These are phyloP conservation scores for Diadumene lineata DNA, from an alignment of 92 coral and sea anemone species.

Conservation along the genomic window DNA sequence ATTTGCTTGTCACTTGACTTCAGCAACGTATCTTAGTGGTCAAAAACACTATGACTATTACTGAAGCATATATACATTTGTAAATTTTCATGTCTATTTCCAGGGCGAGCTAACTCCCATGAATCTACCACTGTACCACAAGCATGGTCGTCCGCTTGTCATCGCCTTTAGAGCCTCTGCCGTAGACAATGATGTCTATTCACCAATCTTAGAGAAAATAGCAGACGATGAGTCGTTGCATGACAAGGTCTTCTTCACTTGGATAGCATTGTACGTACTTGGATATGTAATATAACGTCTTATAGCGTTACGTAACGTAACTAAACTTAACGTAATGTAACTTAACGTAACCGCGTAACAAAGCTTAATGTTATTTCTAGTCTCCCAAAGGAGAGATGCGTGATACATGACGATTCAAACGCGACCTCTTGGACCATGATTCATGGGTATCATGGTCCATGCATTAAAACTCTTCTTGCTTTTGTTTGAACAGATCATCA, in stretches of 20 bases:
- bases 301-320: too few species aligned
- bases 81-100: not conserved
- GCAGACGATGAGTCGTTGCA: slow-evolving; percentile 41
- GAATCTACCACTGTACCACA: slow-evolving; percentile 81
- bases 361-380: not conserved
- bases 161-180: slow-evolving; percentile 73
- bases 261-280: slow-evolving; percentile 82
- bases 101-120: slow-evolving; percentile 95
- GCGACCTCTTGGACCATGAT: too few species aligned
- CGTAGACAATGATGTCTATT: slow-evolving; percentile 37
- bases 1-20: too few species aligned
- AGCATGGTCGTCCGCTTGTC: slow-evolving; percentile 69
- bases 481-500: slow-evolving; percentile 24
- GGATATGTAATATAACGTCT: not conserved
- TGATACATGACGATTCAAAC: not conserved
- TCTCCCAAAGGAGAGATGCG: not conserved
- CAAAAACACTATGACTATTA: too few species aligned
- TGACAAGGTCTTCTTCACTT: slow-evolving; percentile 52
- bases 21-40: too few species aligned
- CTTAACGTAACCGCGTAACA: too few species aligned
- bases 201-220: slow-evolving; percentile 62
- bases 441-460: too few species aligned
- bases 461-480: not conserved
- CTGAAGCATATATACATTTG: not conserved
- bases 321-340: too few species aligned